A percentile compares a stretch with the other conserved stretches of the same genome.
These are phyloP conservation scores for Tretioscincus oriximinensis DNA, from an alignment of 2,113 vertebrate species.

Conservation along the genomic window DNA sequence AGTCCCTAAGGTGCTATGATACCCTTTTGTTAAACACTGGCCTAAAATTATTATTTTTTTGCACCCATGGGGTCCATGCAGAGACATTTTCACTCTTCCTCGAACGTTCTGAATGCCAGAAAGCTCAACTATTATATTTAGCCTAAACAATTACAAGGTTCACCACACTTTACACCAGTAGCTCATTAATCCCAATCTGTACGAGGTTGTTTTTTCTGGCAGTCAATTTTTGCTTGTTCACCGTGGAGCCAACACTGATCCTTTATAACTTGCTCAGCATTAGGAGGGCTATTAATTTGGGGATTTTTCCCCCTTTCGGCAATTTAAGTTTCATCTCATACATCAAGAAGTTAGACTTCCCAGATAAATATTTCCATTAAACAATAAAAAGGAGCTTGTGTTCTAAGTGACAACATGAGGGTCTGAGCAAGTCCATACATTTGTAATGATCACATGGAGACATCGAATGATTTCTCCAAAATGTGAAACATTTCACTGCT, in stretches of 20 bases:
- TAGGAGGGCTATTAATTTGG: slow-evolving; percentile 38
- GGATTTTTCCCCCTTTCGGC: background rate
- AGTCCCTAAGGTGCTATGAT: too few species aligned
- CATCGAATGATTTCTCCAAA: background rate
- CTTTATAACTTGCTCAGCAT: slow-evolving; percentile 29
- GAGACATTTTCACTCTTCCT: background rate
- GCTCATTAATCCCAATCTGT: slow-evolving; percentile 37
- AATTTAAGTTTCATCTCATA: slow-evolving; percentile 33
- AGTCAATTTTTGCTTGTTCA: slow-evolving; percentile 22
- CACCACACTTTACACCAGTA: slow-evolving; percentile 23
- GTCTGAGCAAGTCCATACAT: background rate
- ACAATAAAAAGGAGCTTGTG: slow-evolving; percentile 8
- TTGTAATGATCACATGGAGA: background rate
- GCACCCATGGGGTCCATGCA: slow-evolving; percentile 3
- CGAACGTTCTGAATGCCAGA: slow-evolving; percentile 1
- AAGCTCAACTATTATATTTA: slow-evolving; percentile 4
- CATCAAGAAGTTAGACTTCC: slow-evolving; percentile 18
- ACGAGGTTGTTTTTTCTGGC: slow-evolving; percentile 28
- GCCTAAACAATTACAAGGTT: slow-evolving; percentile 31
- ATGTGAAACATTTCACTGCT: background rate
- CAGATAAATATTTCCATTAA: slow-evolving; percentile 2
- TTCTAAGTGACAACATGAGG: background rate
- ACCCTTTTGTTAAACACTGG: too few species aligned
- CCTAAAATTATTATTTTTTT: background rate
- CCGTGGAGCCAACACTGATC: slow-evolving; percentile 16